Evolutionary conservation across 2,888 invertebrate genomes (phyloP), one percentile per base, ranked within the genome.

Genomic region (Saturnia pavonia): DNA sequence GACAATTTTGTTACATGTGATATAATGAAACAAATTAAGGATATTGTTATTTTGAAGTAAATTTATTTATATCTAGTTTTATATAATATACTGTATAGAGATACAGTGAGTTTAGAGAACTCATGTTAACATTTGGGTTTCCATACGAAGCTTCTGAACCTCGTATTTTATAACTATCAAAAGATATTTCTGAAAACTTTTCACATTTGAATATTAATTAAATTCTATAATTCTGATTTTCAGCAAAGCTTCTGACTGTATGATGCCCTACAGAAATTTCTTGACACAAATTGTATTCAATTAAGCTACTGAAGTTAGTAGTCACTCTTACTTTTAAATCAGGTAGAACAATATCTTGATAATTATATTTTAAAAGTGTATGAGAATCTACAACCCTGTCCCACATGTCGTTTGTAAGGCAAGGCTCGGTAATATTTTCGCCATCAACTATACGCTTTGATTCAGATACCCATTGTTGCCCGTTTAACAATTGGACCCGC

Each of bases 401-500:
- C 42, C 12, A 27, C 51, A 27, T 8, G 60, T 67, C 14, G 67
- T 67, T 57, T 57, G 69, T 69, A 40, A 34, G 48, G 69, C 60
- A 70, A 34, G 27, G 68, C 67, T 22, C 69, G 57, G 67, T 67
- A 65, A 69, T 72, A 72, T 91, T 91, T 91, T 91, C 85, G 83
- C 85, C 68, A 77, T 76, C 86, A 89, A 89, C 89, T 89, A 88
- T 86, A 87, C 86, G 87, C 83, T 90, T 92, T 91, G 91, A 90
- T 89, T 88, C 91, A 89, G 83, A 79, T 78, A 76, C 69, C 86
- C 82, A 91, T 93, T 92, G 92, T 93, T 82, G 74, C 73, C 69
- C 77, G 77, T 79, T 76, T 84, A 81, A 90, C 90, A 91, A 89
- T 89, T 82, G 80, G 74, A 70, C 69, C 74, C 77, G 80, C 82